A percentile compares a stretch with the other conserved stretches of the same genome.
Evolutionary conservation across 2,797 vertebrate species (phyloP).

Genomic region (Clamator glandarius): DNA sequence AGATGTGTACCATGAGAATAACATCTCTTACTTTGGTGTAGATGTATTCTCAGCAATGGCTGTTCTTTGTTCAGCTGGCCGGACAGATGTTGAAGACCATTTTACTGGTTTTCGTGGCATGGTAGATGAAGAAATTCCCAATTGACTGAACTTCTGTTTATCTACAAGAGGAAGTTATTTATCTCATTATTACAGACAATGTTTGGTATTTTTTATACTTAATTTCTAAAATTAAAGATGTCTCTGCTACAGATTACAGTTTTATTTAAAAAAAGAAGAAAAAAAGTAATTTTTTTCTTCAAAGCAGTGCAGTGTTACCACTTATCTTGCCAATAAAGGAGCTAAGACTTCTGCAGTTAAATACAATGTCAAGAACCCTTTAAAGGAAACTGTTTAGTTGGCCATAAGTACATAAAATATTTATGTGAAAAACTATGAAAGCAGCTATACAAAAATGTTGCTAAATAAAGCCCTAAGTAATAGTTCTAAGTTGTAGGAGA

Average conservation of each 20-base stretch:
- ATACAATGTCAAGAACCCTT: background rate
- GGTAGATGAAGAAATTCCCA: slow-evolving; percentile 24
- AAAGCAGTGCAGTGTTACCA: background rate
- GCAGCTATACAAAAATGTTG: background rate
- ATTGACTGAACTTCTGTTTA: background rate
- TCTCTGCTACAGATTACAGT: background rate
- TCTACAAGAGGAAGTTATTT: slow-evolving; percentile 45
- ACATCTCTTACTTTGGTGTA: slow-evolving; percentile 74
- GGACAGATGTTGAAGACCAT: slow-evolving; percentile 47
- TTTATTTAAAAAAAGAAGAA: background rate
- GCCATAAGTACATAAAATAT: background rate
- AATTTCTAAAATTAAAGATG: background rate
- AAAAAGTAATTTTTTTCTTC: background rate
- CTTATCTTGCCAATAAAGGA: background rate
- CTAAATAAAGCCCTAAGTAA: background rate
- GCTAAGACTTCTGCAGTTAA: background rate
- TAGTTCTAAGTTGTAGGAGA: background rate
- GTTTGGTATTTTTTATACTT: background rate
- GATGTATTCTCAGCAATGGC: slow-evolving; percentile 43
- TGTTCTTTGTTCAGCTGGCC: slow-evolving; percentile 46
- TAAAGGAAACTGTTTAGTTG: background rate
- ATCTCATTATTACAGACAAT: background rate
- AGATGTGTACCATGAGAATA: background rate
- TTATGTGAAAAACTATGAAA: background rate
- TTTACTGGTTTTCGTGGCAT: slow-evolving; percentile 55